These are phyloP conservation scores for Nomada hirtipes DNA, from an alignment of 2,888 invertebrate genomes.

Conservation along the genomic window DNA sequence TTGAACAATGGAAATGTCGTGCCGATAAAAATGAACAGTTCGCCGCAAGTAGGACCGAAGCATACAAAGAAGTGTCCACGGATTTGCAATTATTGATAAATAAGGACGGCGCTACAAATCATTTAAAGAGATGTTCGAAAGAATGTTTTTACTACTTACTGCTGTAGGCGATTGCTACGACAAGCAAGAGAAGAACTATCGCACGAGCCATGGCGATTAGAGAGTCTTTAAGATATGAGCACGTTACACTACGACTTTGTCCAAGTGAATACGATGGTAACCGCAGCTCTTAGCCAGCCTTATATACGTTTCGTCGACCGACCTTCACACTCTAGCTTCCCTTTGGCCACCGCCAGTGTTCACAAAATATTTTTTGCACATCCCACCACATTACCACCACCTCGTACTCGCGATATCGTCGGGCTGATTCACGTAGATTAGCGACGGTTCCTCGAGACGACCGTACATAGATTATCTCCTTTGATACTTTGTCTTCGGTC, in stretches of 20 bases:
- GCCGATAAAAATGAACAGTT: too few relatives aligned
- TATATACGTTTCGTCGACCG: slow-evolving; percentile 51
- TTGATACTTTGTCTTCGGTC: slow-evolving; percentile 14
- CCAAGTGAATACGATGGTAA: slow-evolving; percentile 18
- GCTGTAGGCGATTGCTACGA: slow-evolving; percentile 42
- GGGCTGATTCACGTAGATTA: slow-evolving; percentile 34
- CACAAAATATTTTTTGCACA: slow-evolving; percentile 17
- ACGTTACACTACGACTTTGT: neutral
- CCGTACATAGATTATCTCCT: neutral
- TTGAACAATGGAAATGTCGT: neutral
- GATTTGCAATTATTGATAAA: too few relatives aligned
- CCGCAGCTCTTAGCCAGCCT: slow-evolving; percentile 4
- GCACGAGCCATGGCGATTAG: slow-evolving; percentile 49
- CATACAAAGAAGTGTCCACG: too few relatives aligned
- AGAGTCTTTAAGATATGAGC: neutral
- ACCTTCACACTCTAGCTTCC: slow-evolving; percentile 29
- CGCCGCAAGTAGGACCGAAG: neutral
- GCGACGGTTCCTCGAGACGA: neutral
- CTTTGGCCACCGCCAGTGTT: neutral
- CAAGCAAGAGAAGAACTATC: slow-evolving; percentile 35
- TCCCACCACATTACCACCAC: slow-evolving; percentile 8
- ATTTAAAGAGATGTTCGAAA: too few relatives aligned
- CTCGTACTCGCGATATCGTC: neutral
- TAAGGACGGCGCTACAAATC: too few relatives aligned
- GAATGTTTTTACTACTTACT: slow-evolving; percentile 51